A percentile compares a stretch with the other conserved stretches of the same genome.
Conservation (phyloP, 2,888 invertebrate species). For the Podotricha telesiphe region DNA sequence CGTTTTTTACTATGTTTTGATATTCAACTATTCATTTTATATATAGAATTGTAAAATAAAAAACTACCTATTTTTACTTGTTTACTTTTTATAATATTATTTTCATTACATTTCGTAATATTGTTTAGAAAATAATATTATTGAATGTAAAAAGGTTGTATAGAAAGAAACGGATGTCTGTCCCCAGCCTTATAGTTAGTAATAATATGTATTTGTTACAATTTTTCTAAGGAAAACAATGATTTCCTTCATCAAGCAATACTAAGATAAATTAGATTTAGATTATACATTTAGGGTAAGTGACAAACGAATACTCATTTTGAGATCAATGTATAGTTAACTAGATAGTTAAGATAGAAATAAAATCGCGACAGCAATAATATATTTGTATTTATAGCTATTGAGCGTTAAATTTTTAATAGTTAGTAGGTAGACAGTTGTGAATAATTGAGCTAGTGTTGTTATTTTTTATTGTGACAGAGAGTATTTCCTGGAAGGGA, state of each 20-base stretch:
- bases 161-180: slow-evolving; percentile 7
- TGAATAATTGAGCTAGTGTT: slow-evolving; percentile 77
- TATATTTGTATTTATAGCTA: slow-evolving; percentile 83
- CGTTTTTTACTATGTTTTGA: slow-evolving; percentile 23
- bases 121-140: no score
- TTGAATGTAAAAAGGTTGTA: background rate
- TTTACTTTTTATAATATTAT: background rate
- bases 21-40: background rate
- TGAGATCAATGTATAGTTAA: slow-evolving; percentile 76
- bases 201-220: slow-evolving; percentile 70
- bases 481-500: slow-evolving; percentile 64
- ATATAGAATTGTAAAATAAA: background rate
- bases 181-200: slow-evolving; percentile 50
- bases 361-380: slow-evolving; percentile 82
- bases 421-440: slow-evolving; percentile 78
- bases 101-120: background rate
- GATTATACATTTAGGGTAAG: slow-evolving; percentile 69
- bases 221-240: slow-evolving; percentile 69
- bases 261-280: slow-evolving; percentile 74
- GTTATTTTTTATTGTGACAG: slow-evolving; percentile 75
- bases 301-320: slow-evolving; percentile 78
- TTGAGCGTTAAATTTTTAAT: slow-evolving; percentile 82
- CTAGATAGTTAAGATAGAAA: slow-evolving; percentile 65
- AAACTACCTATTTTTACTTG: background rate
- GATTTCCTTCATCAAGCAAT: slow-evolving; percentile 81